Conservation (phyloP, 2,113 vertebrate species). For the Podiceps cristatus region DNA sequence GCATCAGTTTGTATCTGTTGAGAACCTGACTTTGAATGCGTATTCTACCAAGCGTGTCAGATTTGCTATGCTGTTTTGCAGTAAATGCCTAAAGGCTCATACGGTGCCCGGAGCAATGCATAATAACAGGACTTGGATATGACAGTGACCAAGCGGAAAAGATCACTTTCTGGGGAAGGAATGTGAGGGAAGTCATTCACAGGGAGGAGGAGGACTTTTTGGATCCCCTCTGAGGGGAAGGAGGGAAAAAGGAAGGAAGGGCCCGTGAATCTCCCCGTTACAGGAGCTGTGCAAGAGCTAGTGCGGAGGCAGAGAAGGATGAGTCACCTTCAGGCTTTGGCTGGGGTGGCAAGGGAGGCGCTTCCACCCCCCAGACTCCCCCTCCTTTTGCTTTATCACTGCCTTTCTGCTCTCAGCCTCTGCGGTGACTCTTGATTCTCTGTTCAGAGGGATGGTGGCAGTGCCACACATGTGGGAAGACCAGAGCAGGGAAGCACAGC, state of each 20-base stretch:
- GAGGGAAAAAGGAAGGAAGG: neutral
- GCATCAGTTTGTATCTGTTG: neutral
- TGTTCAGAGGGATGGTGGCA: neutral
- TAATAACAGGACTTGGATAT: neutral
- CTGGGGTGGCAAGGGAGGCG: neutral
- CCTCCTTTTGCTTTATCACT: neutral
- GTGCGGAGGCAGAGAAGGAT: constrained; percentile 41
- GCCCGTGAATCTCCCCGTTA: neutral
- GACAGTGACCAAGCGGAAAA: neutral
- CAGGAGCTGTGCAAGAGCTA: neutral
- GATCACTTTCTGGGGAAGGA: neutral
- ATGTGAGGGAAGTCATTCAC: neutral
- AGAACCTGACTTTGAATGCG: neutral
- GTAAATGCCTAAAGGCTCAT: neutral
- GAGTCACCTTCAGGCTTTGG: constrained; percentile 49
- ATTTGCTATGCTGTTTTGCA: neutral
- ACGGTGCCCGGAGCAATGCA: neutral
- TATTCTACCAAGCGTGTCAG: neutral
- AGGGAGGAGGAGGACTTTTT: neutral
- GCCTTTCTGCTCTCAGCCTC: neutral
- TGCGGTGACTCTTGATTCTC: neutral
- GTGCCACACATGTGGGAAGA: neutral
- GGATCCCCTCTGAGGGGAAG: neutral
- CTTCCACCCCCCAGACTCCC: neutral
- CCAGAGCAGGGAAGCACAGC: neutral